Base-by-base conservation (phyloP, 2,888 invertebrate species). In the Eledone cirrhosa region DNA sequence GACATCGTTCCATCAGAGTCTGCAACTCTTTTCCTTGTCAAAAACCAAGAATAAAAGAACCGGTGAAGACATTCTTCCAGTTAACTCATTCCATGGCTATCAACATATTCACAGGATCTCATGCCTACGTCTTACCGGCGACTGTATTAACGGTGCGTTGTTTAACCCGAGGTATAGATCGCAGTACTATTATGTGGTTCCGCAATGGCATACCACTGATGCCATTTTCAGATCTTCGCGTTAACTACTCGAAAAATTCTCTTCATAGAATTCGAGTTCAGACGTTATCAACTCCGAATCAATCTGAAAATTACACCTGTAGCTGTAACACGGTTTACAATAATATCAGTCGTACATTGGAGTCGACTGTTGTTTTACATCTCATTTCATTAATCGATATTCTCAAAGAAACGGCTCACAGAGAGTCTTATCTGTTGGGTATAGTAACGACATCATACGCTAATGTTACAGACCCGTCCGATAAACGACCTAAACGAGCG, bases 221-320 rank as follows among this genome's bases (percentile, higher is more conserved):
- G 1, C 41, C 41, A 41, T 41, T 41, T 41, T 8, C 41, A 41
- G 41, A 41, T 41, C 41, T 41, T 41, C 33, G 41, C 33, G 72
- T 72, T 11, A 72, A 33, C 0, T 41, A 72, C n/a, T 41, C 72
- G 13, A 72, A 22, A 5, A 72, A 72, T 8, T 72, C 72, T 2
- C 72, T 31, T 19, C 72, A 72, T 13, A 72, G 22, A 41, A 72
- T 72, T 24, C n/a, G n/a, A 22, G 41, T 72, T 41, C 31, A 19
- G 72, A 72, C 72, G 41, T 31, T 22, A 31, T 72, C 31, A 2
- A 72, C 31, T 19, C 33, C 19, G 4, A 79, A 81, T 47, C 88
- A 89, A 79, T 81, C 83, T 22, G 89, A 86, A 14, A 82, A 83
- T 8, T 89, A 88, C 82, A 86, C 86, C 29, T 89, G 89, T 80